A percentile compares a stretch with the other conserved stretches of the same genome.
Conservation (phyloP, 2,113 vertebrate species). For the Lipophrys pholis region DNA sequence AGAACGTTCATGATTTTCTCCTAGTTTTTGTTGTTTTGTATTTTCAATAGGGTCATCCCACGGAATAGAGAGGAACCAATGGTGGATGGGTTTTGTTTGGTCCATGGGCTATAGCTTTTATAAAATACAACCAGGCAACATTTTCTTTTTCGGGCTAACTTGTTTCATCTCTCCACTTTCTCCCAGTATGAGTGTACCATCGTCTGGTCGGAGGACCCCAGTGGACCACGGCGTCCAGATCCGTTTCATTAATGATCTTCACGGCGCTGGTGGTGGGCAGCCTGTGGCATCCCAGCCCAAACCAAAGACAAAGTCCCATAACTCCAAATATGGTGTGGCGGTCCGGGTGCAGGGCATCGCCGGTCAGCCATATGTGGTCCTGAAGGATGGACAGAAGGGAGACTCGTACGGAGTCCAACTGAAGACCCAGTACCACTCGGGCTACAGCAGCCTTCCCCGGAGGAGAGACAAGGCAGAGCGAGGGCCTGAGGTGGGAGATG, state of each 20-base stretch:
- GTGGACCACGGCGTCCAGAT: slow-evolving; percentile 94
- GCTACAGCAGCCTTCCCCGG: slow-evolving; percentile 77
- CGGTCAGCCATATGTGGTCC: slow-evolving; percentile 94
- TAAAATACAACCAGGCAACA: no score
- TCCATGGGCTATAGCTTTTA: no score
- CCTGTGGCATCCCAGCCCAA: slow-evolving; percentile 39
- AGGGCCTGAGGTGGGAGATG: slow-evolving; percentile 29
- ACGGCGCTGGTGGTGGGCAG: slow-evolving; percentile 65
- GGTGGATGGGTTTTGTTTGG: no score
- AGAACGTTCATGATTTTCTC: no score
- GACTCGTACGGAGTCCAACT: slow-evolving; percentile 92
- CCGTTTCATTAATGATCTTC: slow-evolving; percentile 91
- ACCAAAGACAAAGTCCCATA: slow-evolving; percentile 43
- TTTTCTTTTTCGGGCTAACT: no score
- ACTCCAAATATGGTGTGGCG: slow-evolving; percentile 89
- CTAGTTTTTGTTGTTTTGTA: no score
- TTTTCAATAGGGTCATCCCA: no score
- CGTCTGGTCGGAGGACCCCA: slow-evolving; percentile 81
- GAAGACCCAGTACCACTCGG: slow-evolving; percentile 63
- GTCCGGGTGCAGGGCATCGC: slow-evolving; percentile 94
- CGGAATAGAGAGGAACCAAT: no score
- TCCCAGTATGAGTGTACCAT: slow-evolving; percentile 77
- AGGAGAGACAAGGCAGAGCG: slow-evolving; percentile 56
- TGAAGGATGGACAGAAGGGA: slow-evolving; percentile 91
- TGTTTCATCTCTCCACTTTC: no score